A percentile compares a stretch with the other conserved stretches of the same genome.
Conservation (phyloP, 2,113 vertebrate species). For the Pterocles burchelli region DNA sequence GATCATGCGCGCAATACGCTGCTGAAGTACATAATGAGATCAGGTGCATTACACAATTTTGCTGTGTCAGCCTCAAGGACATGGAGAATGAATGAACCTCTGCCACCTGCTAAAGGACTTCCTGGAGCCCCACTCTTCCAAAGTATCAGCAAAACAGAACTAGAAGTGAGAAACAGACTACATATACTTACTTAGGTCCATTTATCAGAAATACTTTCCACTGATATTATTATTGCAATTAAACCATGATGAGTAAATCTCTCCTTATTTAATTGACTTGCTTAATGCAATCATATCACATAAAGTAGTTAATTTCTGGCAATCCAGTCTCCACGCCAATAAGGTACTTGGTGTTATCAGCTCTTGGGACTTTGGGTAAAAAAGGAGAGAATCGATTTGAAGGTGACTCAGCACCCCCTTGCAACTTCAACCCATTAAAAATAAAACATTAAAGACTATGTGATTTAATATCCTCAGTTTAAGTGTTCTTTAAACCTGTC, state of each 20-base stretch:
- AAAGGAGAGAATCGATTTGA: slow-evolving; percentile 14
- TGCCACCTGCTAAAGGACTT: not conserved
- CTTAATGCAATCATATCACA: not conserved
- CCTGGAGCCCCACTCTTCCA: not conserved
- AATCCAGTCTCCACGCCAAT: not conserved
- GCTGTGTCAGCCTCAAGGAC: not conserved
- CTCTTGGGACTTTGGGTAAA: not conserved
- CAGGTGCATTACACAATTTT: not conserved
- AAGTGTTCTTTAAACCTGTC: not conserved
- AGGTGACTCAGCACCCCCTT: not conserved
- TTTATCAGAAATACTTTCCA: not conserved
- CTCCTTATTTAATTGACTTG: not conserved
- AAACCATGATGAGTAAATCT: not conserved
- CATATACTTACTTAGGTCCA: not conserved
- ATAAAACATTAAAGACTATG: not conserved
- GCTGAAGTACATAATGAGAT: not conserved
- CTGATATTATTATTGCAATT: not conserved
- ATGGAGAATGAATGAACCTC: not conserved
- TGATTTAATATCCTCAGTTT: not conserved
- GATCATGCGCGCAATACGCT: not conserved
- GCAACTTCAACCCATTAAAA: not conserved
- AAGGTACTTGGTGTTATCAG: not conserved
- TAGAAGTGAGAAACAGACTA: not conserved
- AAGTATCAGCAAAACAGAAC: not conserved
- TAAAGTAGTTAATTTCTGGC: not conserved